Conservation (phyloP, 2,888 invertebrate species). For the Sylvicola cinctus region DNA sequence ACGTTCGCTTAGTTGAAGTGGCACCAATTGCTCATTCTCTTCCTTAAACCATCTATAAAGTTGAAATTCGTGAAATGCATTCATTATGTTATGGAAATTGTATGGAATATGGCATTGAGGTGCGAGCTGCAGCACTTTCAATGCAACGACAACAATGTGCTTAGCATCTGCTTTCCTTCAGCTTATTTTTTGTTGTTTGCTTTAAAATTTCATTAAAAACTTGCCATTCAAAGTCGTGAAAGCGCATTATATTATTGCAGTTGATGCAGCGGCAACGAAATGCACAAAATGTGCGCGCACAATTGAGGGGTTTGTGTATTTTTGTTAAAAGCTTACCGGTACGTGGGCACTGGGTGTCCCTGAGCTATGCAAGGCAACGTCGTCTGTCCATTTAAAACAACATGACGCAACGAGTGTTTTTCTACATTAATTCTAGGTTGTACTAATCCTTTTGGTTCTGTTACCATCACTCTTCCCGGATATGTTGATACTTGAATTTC, state of each 20-base stretch:
- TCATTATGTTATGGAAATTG: no score
- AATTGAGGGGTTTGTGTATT: conserved; percentile 1
- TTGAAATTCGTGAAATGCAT: no score
- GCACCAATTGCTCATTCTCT: conserved; percentile 44
- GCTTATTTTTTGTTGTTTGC: no score
- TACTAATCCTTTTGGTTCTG: conserved; percentile 54
- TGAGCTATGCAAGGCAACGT: conserved; percentile 60
- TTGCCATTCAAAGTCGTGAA: no score
- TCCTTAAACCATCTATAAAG: conserved; percentile 60
- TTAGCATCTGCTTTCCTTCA: no score
- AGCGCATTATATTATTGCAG: no score
- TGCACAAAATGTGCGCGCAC: no score
- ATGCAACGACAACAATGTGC: no score
- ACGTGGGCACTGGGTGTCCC: conserved; percentile 60
- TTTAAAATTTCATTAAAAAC: no score
- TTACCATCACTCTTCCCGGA: conserved; percentile 39
- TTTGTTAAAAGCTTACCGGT: conserved; percentile 32
- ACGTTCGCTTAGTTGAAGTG: conserved; percentile 43
- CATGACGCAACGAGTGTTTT: conserved; percentile 43
- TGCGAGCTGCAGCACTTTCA: no score
- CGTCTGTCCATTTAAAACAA: conserved; percentile 49
- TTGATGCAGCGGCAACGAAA: no score
- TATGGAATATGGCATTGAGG: no score
- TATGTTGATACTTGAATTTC: conserved; percentile 45
- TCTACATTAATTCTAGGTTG: conserved; percentile 53